Base-by-base conservation (phyloP, 2,888 invertebrate species). In the Plemyria rubiginata region DNA sequence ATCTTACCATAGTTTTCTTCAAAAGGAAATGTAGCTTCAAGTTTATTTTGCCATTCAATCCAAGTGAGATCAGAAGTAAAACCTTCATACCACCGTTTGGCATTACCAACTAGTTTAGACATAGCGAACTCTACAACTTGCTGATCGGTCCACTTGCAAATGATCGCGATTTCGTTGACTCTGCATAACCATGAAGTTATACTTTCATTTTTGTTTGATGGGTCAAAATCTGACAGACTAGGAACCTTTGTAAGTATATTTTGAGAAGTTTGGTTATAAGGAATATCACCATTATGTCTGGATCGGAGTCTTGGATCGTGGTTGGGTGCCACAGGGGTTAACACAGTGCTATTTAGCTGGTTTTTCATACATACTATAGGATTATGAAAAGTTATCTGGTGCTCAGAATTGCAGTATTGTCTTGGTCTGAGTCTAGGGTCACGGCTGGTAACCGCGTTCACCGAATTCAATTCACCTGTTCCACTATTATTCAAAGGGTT, bases 11-110 rank as follows among this genome's bases (percentile, higher is more conserved):
- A 61, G 32, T 61, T 61, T n/a, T 46, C 48, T 7, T 38, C 13
- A 9, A 15, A 11, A 11, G 55, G 45, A 46, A 46, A 61, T 56
- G 56, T 51, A 22, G 38, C 15, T 46, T 16, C 13, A 4, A 61
- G 56, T 41, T 56, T 56, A 3, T 46, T 48, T 28, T 61, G 61
- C 51, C 52, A 61, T 48, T 56, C 61, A 12, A 16, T n/a, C 61
- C 61, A 61, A 9, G 55, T 41, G 11, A 55, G 22, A 12, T 46
- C 52, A 9, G 16, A 40, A 41, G 45, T n/a, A 11, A 48, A 52
- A 11, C 22, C 48, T 45, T 51, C 32, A 36, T 45, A 43, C 57
- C 57, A 57, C 9, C 9, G 43, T 36, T 57, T 51, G 8, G 57
- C 57, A 22, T 11, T 36, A n/a, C 56, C 52, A 7, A 9, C 52